Evolutionary conservation across 2,113 vertebrate species (phyloP), one percentile per base, ranked within the genome.

Genomic region (Phyllostomus hastatus): DNA sequence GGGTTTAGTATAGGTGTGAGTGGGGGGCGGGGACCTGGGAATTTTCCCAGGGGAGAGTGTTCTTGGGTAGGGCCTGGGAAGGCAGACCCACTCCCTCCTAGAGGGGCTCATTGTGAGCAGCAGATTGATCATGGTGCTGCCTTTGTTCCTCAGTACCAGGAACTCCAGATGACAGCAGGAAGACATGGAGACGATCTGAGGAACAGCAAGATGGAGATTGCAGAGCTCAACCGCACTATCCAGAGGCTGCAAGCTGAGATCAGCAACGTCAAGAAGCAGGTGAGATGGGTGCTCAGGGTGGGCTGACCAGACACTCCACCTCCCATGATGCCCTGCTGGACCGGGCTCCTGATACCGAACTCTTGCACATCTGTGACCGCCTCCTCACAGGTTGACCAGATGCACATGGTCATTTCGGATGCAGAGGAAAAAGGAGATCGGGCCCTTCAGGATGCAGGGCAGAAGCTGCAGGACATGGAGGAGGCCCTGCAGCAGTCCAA

Each of bases 401-500:
- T 99, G 72, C 99, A 99, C 79, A 96, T 93, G 0, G 98, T 98
- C 97, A 99, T 99, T 0, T 98, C 98, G 1, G 99, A 99, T 96
- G 98, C 99, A 0, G 99, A 99, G 98, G 99, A 99, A 91, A 99
- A 99, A 0, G 99, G 99, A 19, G 98, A 99, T 91, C 10, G 98
- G 96, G 99, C 99, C 88, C 98, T 99, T 85, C 99, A 99, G 95
- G 99, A 99, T 0, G 99, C 99, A 38, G 98, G 85, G 91, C 91
- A 96, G 38, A 99, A 99, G 97, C 98, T 99, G 92, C 98, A 83
- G 11, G 99, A 99, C 0, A 94, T 99, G 97, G 99, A 99, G 4
- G 99, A 98, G 0, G 99, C 99, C 5, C 97, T 99, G 28, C 99
- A 99, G 96, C 99, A 98, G 96, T 98, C 99, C 95, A 99, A 99